These are phyloP conservation scores for Phymastichus coffea DNA, from an alignment of 1,140 invertebrate species.

Conservation along the genomic window DNA sequence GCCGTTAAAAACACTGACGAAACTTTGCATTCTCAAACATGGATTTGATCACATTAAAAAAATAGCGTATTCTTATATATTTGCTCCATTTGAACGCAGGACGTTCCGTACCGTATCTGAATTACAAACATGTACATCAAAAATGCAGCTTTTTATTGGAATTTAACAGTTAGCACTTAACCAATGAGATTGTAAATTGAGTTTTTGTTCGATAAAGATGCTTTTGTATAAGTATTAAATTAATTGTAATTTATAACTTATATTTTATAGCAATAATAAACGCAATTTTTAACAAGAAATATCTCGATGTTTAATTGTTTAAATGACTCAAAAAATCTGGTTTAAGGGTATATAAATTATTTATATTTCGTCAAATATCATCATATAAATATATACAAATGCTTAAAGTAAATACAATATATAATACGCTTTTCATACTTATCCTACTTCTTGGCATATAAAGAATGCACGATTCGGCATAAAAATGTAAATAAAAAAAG, in stretches of 20 bases:
- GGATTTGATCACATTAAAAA: no score
- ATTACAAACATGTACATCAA: not conserved
- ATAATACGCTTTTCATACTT: slow-evolving; percentile 26
- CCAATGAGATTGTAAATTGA: no score
- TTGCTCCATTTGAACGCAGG: slow-evolving; percentile 25
- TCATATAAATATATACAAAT: slow-evolving; percentile 57
- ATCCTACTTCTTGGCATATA: slow-evolving; percentile 37
- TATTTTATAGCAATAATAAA: slow-evolving; percentile 53
- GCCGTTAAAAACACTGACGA: no score
- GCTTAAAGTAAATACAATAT: slow-evolving; percentile 38
- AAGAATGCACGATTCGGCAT: slow-evolving; percentile 35
- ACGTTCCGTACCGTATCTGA: slow-evolving; percentile 9
- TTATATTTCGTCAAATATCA: slow-evolving; percentile 52
- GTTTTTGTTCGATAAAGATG: slow-evolving; percentile 37
- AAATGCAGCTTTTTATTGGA: slow-evolving; percentile 30
- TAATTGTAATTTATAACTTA: slow-evolving; percentile 55
- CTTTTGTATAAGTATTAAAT: slow-evolving; percentile 46
- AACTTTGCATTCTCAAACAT: no score
- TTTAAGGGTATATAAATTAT: slow-evolving; percentile 55
- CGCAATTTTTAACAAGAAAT: slow-evolving; percentile 49
- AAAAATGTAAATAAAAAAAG: slow-evolving; percentile 38
- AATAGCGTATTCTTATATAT: no score
- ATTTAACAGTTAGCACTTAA: slow-evolving; percentile 27
- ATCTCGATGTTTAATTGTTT: not conserved
- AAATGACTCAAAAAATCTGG: no score